phyloP scores from a whole-genome alignment of 2,113 vertebrate species.

The Nycticebus coucang region DNA sequence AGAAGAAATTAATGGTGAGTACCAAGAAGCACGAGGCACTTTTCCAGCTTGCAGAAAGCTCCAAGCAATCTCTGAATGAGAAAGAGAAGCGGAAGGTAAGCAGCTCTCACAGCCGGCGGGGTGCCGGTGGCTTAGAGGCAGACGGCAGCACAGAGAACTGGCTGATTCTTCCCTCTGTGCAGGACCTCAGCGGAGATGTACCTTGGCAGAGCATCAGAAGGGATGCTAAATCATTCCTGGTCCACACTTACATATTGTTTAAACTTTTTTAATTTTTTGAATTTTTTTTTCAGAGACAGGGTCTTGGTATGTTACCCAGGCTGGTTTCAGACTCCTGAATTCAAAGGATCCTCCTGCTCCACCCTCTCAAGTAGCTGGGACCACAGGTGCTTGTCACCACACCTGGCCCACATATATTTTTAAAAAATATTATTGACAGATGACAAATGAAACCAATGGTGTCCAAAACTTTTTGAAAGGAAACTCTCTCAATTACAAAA shows the following conservation, averaged over 20 bases:
- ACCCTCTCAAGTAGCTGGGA: neutral
- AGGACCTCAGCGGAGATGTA: neutral
- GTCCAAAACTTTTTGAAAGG: neutral
- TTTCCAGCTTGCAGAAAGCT: constrained; percentile 90
- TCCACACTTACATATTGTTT: neutral
- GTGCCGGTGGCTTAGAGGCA: neutral
- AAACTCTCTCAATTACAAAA: neutral
- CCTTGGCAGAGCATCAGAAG: neutral
- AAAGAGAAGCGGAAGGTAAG: constrained; percentile 91
- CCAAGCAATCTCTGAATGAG: constrained; percentile 86
- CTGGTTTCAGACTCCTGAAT: neutral
- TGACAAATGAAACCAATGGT: neutral
- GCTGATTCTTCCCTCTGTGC: too few species aligned
- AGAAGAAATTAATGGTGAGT: constrained; percentile 89
- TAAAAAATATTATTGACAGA: neutral
- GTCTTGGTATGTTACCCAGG: neutral
- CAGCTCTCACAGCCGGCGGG: neutral
- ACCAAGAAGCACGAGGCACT: constrained; percentile 90
- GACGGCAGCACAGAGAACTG: neutral
- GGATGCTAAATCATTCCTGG: neutral
- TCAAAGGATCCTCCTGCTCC: neutral
- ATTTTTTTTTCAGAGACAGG: neutral
- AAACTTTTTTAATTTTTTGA: neutral
- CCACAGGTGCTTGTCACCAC: neutral
- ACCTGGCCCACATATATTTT: neutral